phyloP scores from a whole-genome alignment of 2,888 invertebrate species.

The Dendrolimus pini region DNA sequence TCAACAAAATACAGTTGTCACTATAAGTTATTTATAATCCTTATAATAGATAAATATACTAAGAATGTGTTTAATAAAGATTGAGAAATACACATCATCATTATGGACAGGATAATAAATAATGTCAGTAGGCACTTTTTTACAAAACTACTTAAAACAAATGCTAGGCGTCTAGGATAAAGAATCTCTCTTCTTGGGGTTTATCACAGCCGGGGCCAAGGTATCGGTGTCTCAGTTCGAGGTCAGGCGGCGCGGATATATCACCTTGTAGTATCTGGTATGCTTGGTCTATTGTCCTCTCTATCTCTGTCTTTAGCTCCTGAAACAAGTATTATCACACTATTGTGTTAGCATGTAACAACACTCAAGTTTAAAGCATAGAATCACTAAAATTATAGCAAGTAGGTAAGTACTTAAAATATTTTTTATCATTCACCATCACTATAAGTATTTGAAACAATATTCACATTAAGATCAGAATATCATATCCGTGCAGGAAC shows the following conservation, averaged over 20 bases:
- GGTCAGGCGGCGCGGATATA: constrained; percentile 67
- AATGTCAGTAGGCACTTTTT: too few relatives aligned
- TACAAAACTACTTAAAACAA: neutral
- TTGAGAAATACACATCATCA: neutral
- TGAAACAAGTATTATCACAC: constrained; percentile 26
- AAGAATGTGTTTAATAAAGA: neutral
- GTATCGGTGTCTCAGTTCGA: constrained; percentile 57
- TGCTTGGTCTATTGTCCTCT: constrained; percentile 68
- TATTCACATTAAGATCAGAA: too few relatives aligned
- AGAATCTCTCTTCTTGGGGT: constrained; percentile 60
- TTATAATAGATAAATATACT: too few relatives aligned
- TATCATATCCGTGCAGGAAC: too few relatives aligned
- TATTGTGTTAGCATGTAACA: too few relatives aligned
- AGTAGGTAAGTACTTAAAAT: neutral
- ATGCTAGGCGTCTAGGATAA: constrained; percentile 45
- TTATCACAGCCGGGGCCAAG: constrained; percentile 65
- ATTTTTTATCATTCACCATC: neutral
- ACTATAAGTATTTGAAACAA: neutral
- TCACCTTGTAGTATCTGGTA: constrained; percentile 72
- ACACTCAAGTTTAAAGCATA: too few relatives aligned
- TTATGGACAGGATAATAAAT: neutral
- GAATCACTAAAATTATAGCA: too few relatives aligned
- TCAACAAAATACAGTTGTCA: too few relatives aligned
- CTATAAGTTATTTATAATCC: too few relatives aligned
- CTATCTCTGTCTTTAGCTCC: constrained; percentile 65